Evolutionary conservation across 2,888 invertebrate genomes (phyloP).

Genomic region (Aspidiotus rigidus): DNA sequence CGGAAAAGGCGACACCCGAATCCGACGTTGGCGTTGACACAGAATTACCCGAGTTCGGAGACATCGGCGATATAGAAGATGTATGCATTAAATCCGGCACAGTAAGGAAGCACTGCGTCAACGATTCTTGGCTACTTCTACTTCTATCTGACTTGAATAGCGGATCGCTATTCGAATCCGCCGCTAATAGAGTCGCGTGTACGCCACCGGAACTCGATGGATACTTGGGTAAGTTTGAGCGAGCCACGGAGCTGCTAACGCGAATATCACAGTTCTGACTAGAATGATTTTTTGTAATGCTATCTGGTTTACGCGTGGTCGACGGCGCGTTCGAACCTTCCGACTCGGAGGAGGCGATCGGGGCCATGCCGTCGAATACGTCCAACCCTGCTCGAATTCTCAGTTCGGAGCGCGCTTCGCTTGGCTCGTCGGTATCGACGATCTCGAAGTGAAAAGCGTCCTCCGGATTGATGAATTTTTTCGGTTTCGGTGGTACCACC

Average conservation of each 20-base stretch:
- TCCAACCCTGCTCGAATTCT: neutral
- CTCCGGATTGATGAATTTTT: conserved; percentile 49
- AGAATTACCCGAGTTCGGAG: conserved; percentile 12
- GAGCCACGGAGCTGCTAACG: conserved; percentile 5
- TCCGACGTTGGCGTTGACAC: conserved; percentile 16
- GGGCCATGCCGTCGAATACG: conserved; percentile 43
- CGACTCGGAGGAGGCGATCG: conserved; percentile 53
- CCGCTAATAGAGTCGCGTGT: no score
- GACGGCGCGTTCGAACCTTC: conserved; percentile 16
- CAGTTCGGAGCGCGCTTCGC: neutral
- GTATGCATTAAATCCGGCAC: conserved; percentile 8
- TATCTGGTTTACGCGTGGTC: neutral
- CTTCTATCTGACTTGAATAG: neutral
- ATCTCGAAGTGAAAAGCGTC: conserved; percentile 76
- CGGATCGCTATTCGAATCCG: neutral
- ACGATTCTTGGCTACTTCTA: conserved; percentile 5
- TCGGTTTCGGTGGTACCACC: conserved; percentile 40
- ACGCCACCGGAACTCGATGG: neutral
- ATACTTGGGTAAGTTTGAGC: conserved; percentile 12
- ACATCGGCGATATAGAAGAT: conserved; percentile 15
- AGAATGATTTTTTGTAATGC: conserved; percentile 25
- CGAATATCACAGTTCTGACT: conserved; percentile 34
- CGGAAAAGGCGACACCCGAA: conserved; percentile 29
- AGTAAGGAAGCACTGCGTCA: conserved; percentile 9
- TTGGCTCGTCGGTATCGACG: conserved; percentile 65